These are phyloP conservation scores for Calephelis virginiensis DNA, from an alignment of 1,140 invertebrate species.

Conservation along the genomic window DNA sequence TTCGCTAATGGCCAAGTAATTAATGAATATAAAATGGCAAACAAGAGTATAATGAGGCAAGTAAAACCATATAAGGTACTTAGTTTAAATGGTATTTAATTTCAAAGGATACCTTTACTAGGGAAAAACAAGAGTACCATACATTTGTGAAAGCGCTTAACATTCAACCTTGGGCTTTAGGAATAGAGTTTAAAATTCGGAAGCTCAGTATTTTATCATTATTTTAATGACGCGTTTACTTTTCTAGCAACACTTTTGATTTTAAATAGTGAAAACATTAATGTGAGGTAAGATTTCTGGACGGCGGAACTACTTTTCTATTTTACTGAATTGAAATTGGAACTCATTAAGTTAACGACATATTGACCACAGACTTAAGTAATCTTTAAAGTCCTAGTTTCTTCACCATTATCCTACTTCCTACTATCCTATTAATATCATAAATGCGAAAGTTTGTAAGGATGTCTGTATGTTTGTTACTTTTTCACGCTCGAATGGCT, in stretches of 20 bases:
- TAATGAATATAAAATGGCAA: slow-evolving; percentile 5
- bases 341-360: slow-evolving; percentile 1
- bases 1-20: slow-evolving; percentile 10
- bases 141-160: background rate
- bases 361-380: too few species aligned
- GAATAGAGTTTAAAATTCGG: background rate
- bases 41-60: slow-evolving; percentile 12
- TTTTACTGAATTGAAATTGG: background rate
- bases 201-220: background rate
- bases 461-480: too few species aligned
- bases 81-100: slow-evolving; percentile 16
- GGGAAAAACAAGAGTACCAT: slow-evolving; percentile 9
- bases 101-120: slow-evolving; percentile 5
- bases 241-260: slow-evolving; percentile 10
- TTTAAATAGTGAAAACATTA: slow-evolving; percentile 15
- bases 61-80: slow-evolving; percentile 14
- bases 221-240: slow-evolving; percentile 16
- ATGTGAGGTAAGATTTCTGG: slow-evolving; percentile 8
- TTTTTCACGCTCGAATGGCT: too few species aligned
- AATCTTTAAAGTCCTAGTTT: too few species aligned
- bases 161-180: background rate
- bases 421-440: too few species aligned
- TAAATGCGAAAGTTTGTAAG: too few species aligned
- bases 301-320: background rate
- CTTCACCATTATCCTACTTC: too few species aligned